Base-by-base conservation (phyloP, 2,888 invertebrate genomes). In the Acanthosoma haemorrhoidale region DNA sequence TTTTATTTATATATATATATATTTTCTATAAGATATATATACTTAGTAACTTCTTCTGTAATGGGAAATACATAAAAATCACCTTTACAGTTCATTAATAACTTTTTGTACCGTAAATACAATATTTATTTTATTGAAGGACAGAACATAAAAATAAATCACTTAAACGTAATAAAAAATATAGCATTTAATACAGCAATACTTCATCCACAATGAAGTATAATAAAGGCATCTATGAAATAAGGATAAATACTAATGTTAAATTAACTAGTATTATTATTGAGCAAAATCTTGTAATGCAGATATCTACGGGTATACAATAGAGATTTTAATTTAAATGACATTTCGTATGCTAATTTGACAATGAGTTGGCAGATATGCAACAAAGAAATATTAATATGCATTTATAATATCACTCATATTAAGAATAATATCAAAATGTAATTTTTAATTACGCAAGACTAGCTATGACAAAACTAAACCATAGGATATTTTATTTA, bases 161-260 rank as follows among this genome's bases (percentile, higher is more conserved):
- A 38, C 11, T 41, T 15, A 63, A 63, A n/a, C 3, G 25, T 31
- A 64, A 39, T 3, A 36, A 21, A 64, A 21, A 0, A 64, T 39
- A 41, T 41, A 64, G 64, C 64, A 64, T 64, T 64, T 41, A 25
- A 51, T 29, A 51, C 13, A n/a, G n/a, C n/a, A 51, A 29, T 41
- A 64, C 41, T 41, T 41, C 64, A 64, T 64, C 41, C 29, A 64
- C 2, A 64, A 64, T 64, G 64, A 64, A 64, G 41, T 41, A 25
- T 11, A 64, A 41, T 51, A 25, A 64, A 39, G 31, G 41, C 64
- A 31, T 8, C 16, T 13, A 36, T 57, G n/a, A n/a, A n/a, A n/a
- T n/a, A n/a, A n/a, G n/a, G n/a, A n/a, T n/a, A n/a, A n/a, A n/a
- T n/a, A 51, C 51, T 51, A 18, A 51, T 29, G 43, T 43, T 43